Conservation (phyloP, 2,113 vertebrate genomes). For the Amblyopsis rosae region DNA sequence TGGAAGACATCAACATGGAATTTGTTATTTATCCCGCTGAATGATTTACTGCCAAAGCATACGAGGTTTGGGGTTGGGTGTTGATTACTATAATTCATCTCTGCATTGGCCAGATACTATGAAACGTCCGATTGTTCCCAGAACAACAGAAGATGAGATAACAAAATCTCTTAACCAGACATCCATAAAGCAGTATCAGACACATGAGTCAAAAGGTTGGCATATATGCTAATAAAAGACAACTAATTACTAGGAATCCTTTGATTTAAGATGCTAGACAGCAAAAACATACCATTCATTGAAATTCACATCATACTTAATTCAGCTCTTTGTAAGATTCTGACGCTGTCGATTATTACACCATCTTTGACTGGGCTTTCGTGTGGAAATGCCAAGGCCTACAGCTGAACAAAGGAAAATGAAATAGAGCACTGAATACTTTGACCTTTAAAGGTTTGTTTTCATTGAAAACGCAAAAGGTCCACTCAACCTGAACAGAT, state of each 20-base stretch:
- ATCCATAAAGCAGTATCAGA: not conserved
- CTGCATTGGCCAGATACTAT: constrained; percentile 12
- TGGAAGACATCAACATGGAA: constrained; percentile 9
- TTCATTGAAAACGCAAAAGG: constrained; percentile 5
- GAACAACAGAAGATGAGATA: not conserved
- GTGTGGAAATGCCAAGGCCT: constrained; percentile 44
- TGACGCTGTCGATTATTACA: not conserved
- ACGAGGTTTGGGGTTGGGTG: not conserved
- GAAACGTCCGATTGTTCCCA: constrained; percentile 1
- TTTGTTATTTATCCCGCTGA: constrained; percentile 8
- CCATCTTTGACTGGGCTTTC: constrained; percentile 34
- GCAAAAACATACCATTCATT: not conserved
- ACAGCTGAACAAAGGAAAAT: constrained; percentile 31
- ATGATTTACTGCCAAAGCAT: constrained; percentile 19
- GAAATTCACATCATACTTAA: constrained; percentile 2
- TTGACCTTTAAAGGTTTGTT: constrained; percentile 58
- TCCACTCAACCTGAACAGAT: too few species aligned
- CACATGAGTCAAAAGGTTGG: not conserved
- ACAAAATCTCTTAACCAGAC: not conserved
- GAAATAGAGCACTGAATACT: constrained; percentile 26
- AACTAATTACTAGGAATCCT: constrained; percentile 11
- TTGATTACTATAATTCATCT: constrained; percentile 14
- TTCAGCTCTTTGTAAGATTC: not conserved
- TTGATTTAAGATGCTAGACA: not conserved
- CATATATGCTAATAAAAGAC: not conserved